Conservation (phyloP, 2,113 vertebrate species). For the Cavia aperea region DNA sequence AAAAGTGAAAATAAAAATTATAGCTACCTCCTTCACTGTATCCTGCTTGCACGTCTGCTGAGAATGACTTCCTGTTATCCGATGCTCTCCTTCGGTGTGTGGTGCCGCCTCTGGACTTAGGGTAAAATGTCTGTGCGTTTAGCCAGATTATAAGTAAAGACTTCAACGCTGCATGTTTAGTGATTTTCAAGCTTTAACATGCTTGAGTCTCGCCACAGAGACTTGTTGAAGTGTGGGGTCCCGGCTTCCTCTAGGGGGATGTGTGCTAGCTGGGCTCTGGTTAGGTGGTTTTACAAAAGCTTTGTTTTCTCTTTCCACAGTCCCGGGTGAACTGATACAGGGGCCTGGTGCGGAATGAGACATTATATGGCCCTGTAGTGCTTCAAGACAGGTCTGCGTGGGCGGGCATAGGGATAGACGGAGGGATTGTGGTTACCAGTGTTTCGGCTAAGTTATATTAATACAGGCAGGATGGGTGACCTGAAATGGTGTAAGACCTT, state of each 20-base stretch:
- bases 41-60: neutral
- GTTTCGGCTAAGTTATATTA: neutral
- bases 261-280: neutral
- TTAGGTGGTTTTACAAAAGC: neutral
- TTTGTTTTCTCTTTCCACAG: neutral
- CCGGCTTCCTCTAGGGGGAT: neutral
- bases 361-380: neutral
- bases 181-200: neutral
- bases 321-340: neutral
- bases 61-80: neutral
- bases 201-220: no score
- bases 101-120: neutral
- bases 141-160: neutral
- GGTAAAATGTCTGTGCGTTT: neutral
- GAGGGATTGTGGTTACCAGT: neutral
- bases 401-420: neutral
- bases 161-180: neutral
- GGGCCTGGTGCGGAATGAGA: neutral
- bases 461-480: neutral
- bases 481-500: neutral
- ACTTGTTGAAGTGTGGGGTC: neutral
- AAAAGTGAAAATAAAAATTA: neutral
- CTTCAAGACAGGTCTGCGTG: no score
- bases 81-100: neutral
- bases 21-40: neutral